Evolutionary conservation across 1,140 invertebrate genomes (phyloP), one percentile per base, ranked within the genome.

Genomic region (Lepidurus packardi): DNA sequence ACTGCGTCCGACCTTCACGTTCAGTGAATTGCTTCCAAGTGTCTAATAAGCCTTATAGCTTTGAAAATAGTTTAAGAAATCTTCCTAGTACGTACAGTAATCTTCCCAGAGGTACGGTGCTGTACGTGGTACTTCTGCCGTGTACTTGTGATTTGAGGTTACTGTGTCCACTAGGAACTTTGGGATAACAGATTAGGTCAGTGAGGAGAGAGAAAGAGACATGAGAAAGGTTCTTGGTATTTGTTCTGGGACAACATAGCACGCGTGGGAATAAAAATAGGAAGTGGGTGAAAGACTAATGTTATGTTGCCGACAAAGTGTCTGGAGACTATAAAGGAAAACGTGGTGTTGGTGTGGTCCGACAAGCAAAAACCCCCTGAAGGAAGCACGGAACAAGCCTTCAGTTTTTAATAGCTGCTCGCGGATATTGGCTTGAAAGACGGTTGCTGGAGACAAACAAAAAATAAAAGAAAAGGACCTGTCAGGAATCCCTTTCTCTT

Each of bases 261-360:
- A 21, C 53, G 13, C 53, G 6, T 7, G 53, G 53, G 53, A 4
- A 9, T 7, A 65, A 21, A 65, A 65, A 65, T 65, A 65, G 53
- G 7, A 21, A 21, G 21, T n/a, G 16, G 13, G 53, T 16, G 53
- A 65, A 65, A 65, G 13, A 65, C 13, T 13, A 65, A 65, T 65
- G 13, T 65, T 13, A 3, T 65, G 0, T 21, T 65, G 53, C 53
- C 53, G 53, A 65, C 13, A 9, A 21, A 16, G 53, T 65, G 53
- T 65, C 53, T n/a, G 13, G 53, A 65, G 53, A 65, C 53, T 65
- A 65, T 65, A 9, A 65, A 65, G 53, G 53, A 65, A 65, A 65
- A 65, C 53, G 53, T 65, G 53, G 53, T 21, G 53, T 65, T 16
- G 53, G 53, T 65, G 13, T 47, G 45, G 45, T 47, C 45, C 45